Evolutionary conservation across 2,888 invertebrate genomes (phyloP).

Genomic region (Dynastes grantii): DNA sequence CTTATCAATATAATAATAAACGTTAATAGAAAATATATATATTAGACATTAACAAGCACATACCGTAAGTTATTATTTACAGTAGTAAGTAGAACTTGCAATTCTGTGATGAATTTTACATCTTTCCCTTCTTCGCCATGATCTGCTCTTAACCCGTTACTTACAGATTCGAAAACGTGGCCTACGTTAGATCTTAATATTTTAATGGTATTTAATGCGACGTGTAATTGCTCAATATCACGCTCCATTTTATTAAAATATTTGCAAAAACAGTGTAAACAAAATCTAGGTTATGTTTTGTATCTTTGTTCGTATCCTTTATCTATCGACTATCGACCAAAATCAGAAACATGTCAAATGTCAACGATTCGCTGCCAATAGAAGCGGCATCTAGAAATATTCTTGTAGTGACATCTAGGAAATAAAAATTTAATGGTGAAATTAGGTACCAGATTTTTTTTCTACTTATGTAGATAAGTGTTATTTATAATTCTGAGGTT

Average conservation of each 20-base stretch:
- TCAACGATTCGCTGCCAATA: no score
- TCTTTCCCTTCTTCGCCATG: constrained; percentile 88
- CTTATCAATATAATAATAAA: constrained; percentile 68
- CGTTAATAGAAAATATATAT: background rate
- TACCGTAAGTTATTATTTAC: constrained; percentile 87
- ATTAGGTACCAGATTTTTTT: no score
- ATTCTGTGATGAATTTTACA: constrained; percentile 80
- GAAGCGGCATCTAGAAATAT: no score
- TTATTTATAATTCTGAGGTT: no score
- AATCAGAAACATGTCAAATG: no score
- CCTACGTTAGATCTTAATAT: constrained; percentile 87
- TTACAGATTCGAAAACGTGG: constrained; percentile 87
- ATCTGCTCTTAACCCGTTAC: constrained; percentile 86
- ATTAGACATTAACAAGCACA: constrained; percentile 35
- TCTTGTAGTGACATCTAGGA: no score
- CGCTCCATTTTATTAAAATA: constrained; percentile 61
- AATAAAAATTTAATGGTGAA: no score
- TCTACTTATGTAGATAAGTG: no score
- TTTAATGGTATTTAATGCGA: constrained; percentile 83
- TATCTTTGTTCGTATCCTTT: background rate
- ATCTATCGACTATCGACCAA: no score
- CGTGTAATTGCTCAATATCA: constrained; percentile 80
- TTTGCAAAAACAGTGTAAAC: constrained; percentile 61
- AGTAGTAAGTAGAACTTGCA: constrained; percentile 86
- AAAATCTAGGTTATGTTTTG: constrained; percentile 16